These are phyloP conservation scores for Mustelus asterias DNA, from an alignment of 2,113 vertebrate species.

Conservation along the genomic window DNA sequence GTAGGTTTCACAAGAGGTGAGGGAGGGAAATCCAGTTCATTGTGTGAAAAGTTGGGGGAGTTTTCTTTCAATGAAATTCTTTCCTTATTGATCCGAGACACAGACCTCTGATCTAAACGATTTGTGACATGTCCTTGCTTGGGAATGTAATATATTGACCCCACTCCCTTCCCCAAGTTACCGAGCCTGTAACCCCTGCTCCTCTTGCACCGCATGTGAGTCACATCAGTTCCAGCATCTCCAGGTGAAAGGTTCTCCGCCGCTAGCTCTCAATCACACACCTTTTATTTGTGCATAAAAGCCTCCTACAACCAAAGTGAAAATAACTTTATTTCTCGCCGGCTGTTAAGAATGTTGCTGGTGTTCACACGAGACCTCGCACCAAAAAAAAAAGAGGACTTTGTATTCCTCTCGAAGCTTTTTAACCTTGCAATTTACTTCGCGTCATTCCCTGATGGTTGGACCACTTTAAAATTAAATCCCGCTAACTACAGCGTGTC, in stretches of 20 bases:
- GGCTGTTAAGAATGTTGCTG: too few relatives aligned
- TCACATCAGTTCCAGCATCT: too few relatives aligned
- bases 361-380: too few relatives aligned
- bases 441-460: neutral
- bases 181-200: fast-evolving
- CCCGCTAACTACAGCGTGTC: neutral
- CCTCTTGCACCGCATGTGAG: too few relatives aligned
- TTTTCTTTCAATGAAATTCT: neutral
- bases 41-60: neutral
- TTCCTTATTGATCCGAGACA: neutral
- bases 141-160: neutral
- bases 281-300: neutral
- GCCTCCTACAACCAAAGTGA: neutral
- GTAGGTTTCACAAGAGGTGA: too few relatives aligned
- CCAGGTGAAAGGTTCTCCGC: too few relatives aligned
- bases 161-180: too few relatives aligned
- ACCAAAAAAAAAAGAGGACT: too few relatives aligned
- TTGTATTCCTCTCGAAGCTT: neutral
- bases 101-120: neutral
- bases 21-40: neutral
- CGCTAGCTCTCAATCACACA: neutral
- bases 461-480: neutral
- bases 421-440: too few relatives aligned
- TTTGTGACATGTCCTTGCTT: neutral
- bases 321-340: neutral